A percentile compares a stretch with the other conserved stretches of the same genome.
These are phyloP conservation scores for Pecten maximus DNA, from an alignment of 2,888 invertebrate genomes.

Conservation along the genomic window DNA sequence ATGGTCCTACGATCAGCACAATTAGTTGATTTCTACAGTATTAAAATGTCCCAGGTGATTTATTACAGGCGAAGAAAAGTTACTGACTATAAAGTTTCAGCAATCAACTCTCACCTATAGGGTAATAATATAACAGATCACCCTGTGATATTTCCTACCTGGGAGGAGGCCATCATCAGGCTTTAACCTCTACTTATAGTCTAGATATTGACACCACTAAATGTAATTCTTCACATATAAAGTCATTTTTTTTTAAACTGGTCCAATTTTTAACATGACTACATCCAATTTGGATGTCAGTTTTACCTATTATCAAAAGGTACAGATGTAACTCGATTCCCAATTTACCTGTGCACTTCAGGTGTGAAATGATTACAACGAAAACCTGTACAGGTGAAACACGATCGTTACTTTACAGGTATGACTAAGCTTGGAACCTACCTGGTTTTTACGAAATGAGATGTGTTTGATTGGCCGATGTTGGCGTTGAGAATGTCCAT, in stretches of 20 bases:
- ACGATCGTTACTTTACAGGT: background rate
- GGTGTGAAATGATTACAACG: slow-evolving; percentile 3
- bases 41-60: background rate
- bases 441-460: slow-evolving; percentile 6
- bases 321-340: background rate
- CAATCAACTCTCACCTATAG: background rate
- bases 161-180: background rate
- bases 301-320: background rate
- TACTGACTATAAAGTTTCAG: background rate
- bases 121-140: background rate
- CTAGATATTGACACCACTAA: background rate
- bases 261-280: slow-evolving; percentile 9
- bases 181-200: background rate
- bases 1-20: background rate
- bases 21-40: background rate
- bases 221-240: background rate
- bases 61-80: background rate
- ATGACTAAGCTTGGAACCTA: background rate
- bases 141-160: background rate
- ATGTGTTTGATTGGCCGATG: slow-evolving; percentile 31
- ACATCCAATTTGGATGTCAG: background rate
- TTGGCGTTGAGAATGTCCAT: background rate
- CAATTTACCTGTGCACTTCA: background rate
- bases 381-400: slow-evolving; percentile 8
- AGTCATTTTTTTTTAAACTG: background rate